A percentile compares a stretch with the other conserved stretches of the same genome.
These are phyloP conservation scores for Epinephelus cyanopodus DNA, from an alignment of 2,113 vertebrate genomes.

Conservation along the genomic window DNA sequence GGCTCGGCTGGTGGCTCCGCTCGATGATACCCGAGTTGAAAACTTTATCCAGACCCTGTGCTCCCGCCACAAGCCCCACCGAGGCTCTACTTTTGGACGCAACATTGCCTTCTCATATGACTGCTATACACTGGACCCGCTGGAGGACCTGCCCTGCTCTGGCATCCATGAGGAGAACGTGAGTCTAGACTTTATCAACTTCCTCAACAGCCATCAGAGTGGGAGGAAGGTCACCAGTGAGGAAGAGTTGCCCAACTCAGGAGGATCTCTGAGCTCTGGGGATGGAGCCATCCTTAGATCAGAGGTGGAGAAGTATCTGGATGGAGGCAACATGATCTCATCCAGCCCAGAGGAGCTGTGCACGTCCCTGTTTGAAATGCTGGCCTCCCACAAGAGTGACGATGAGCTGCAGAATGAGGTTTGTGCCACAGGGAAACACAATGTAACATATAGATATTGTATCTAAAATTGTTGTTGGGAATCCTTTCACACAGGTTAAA, in stretches of 20 bases:
- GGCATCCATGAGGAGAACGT: slow-evolving; percentile 73
- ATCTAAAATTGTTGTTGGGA: background rate
- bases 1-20: slow-evolving; percentile 85
- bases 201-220: slow-evolving; percentile 87
- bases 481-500: background rate
- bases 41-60: slow-evolving; percentile 86
- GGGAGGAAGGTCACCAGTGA: slow-evolving; percentile 62
- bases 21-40: slow-evolving; percentile 85
- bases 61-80: slow-evolving; percentile 69
- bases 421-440: slow-evolving; percentile 33
- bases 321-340: slow-evolving; percentile 86
- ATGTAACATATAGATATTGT: background rate
- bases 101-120: slow-evolving; percentile 95
- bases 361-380: slow-evolving; percentile 95
- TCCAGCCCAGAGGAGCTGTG: slow-evolving; percentile 94
- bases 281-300: slow-evolving; percentile 86
- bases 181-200: slow-evolving; percentile 89
- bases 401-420: slow-evolving; percentile 99
- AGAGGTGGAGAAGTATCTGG: slow-evolving; percentile 94
- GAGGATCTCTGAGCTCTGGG: slow-evolving; percentile 49
- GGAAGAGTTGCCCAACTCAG: slow-evolving; percentile 77
- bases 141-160: slow-evolving; percentile 85
- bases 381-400: slow-evolving; percentile 91
- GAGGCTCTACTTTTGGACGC: slow-evolving; percentile 86
- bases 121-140: slow-evolving; percentile 90